Evolutionary conservation across 2,113 vertebrate genomes (phyloP).

Genomic region (Cynocephalus volans): DNA sequence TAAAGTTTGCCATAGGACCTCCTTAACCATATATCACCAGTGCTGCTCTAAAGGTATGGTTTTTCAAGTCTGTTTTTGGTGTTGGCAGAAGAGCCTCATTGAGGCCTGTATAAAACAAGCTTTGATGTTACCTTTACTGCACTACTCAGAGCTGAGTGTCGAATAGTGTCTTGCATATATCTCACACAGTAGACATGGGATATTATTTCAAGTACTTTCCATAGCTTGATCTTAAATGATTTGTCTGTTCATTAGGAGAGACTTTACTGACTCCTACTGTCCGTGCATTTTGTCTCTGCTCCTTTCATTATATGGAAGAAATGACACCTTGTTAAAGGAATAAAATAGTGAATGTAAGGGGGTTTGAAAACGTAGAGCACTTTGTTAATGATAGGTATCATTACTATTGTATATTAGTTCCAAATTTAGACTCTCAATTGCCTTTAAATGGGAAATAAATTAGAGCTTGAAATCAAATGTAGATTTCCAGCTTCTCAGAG

Average conservation of each 20-base stretch:
- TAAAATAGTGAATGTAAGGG: neutral
- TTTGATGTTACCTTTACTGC: neutral
- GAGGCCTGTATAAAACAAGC: neutral
- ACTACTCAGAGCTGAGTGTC: neutral
- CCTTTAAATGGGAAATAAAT: slow-evolving; percentile 45
- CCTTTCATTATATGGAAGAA: slow-evolving; percentile 36
- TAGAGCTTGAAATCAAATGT: slow-evolving; percentile 4
- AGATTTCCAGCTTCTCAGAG: neutral
- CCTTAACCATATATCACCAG: neutral
- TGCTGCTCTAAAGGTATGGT: neutral
- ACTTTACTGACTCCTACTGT: neutral
- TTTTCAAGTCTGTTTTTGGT: neutral
- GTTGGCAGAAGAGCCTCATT: neutral
- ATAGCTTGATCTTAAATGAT: neutral
- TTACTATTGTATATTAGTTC: neutral
- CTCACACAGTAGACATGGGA: neutral
- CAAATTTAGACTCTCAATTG: slow-evolving; percentile 2
- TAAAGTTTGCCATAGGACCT: neutral
- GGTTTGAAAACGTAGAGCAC: slow-evolving; percentile 6
- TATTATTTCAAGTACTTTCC: neutral
- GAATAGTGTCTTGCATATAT: neutral
- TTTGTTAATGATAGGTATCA: neutral
- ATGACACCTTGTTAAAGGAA: neutral
- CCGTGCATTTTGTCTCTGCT: neutral
- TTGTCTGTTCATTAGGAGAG: neutral